Evolutionary conservation across 2,797 vertebrate species (phyloP).

Genomic region (Sebastes goodei): DNA sequence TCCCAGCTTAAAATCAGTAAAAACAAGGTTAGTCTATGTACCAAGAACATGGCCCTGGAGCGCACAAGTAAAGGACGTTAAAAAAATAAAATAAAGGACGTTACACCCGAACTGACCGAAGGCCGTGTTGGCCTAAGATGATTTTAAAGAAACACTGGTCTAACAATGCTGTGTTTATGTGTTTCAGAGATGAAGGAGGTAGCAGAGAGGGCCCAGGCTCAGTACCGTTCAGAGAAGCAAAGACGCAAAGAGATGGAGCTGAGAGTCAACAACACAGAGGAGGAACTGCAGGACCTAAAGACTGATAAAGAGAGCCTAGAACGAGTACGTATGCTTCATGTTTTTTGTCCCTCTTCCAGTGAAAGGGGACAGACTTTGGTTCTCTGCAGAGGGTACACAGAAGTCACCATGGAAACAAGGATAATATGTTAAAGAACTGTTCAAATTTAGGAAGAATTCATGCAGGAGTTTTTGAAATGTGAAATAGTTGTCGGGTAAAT

Average conservation of each 20-base stretch:
- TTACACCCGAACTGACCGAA: not conserved
- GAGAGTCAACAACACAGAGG: conserved; percentile 84
- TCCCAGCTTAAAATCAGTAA: not conserved
- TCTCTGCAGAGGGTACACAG: not conserved
- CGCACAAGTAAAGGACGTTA: not conserved
- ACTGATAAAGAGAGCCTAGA: conserved; percentile 89
- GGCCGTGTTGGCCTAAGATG: not conserved
- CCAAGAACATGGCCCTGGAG: not conserved
- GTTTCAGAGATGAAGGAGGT: conserved; percentile 87
- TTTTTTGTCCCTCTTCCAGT: not conserved
- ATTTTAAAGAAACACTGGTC: not conserved
- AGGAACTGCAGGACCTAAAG: conserved; percentile 89
- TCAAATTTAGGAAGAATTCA: not conserved
- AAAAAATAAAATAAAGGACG: not conserved
- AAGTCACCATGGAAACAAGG: not conserved
- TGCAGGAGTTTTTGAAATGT: not conserved
- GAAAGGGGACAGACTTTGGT: not conserved
- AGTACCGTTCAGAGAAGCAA: conserved; percentile 89
- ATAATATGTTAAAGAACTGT: not conserved
- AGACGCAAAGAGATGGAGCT: conserved; percentile 88
- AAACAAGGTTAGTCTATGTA: not conserved
- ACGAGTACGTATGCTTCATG: conserved; percentile 72
- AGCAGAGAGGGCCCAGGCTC: conserved; percentile 81
- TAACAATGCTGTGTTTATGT: not conserved
- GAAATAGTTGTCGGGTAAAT: not conserved